Evolutionary conservation across 2,797 vertebrate genomes (phyloP), one percentile per base, ranked within the genome.

Genomic region (Gallinago nigripennis): DNA sequence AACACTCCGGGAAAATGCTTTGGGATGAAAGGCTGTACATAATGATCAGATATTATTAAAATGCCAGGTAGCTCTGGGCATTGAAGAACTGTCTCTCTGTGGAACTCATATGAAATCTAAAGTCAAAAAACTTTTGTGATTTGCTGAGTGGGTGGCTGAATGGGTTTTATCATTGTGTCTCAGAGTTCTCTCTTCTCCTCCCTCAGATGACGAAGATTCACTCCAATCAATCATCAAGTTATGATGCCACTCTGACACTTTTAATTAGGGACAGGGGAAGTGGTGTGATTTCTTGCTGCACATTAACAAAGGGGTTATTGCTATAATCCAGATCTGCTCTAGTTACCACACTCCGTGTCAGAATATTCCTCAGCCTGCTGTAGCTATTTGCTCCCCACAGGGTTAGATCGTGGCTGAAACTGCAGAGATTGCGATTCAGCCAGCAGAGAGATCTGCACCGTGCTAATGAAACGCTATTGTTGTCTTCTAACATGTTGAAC

Each of bases 31-130:
- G 75, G 82, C 60, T 84, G 43, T 82, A 90, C 61, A 61, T 53
- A 94, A 84, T 78, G 71, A 94, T 95, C 90, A 86, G 90, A 64
- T 93, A 77, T 77, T 95, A 94, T 95, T 96, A 92, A 95, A 94
- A 92, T 92, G 71, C 94, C 91, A 95, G 78, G 60, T 88, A 88
- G 91, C 70, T 94, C 45, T 94, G 94, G 90, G 95, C 90, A 91
- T 12, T 94, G 80, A 91, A 80, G 81, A 95, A 86, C 70, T 56
- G 68, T 88, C 82, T 95, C 83, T 83, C 83, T 68, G 68, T 64
- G 75, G 68, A 95, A 83, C 68, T 90, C 50, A 73, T 56, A 58
- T 46, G 78, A 96, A 94, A 93, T 85, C 70, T 73, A 79, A 92
- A 95, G 93, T 95, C 8, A 93, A 85, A 94, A 96, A 95, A 94